These are phyloP conservation scores for Myocastor coypus DNA, from an alignment of 2,113 vertebrate species.

Conservation along the genomic window DNA sequence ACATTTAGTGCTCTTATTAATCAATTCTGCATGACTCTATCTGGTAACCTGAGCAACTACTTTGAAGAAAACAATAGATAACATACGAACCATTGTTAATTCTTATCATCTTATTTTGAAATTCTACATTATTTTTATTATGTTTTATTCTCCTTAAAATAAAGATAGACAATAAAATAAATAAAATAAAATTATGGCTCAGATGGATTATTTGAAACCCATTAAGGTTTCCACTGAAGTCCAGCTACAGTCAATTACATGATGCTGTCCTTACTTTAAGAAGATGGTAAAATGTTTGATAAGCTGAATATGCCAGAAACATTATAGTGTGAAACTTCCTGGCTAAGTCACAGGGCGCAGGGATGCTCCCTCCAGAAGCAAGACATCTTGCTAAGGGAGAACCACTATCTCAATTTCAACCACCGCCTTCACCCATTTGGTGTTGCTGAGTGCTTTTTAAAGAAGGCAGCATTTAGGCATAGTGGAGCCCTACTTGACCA, in stretches of 20 bases:
- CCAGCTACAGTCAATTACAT: not conserved
- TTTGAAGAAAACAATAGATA: too few species aligned
- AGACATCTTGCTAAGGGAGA: not conserved
- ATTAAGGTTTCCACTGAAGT: not conserved
- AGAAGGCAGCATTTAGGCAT: not conserved
- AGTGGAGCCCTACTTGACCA: not conserved
- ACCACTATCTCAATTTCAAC: not conserved
- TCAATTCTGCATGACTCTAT: too few species aligned
- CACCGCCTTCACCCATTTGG: not conserved
- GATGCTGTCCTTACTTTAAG: slow-evolving; percentile 15
- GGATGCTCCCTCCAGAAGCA: not conserved
- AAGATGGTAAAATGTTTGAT: not conserved
- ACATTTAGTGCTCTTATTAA: too few species aligned
- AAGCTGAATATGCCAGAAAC: slow-evolving; percentile 1
- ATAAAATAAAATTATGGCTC: not conserved
- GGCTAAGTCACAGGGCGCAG: not conserved
- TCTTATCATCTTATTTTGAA: too few species aligned
- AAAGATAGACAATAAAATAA: too few species aligned
- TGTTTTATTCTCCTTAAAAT: too few species aligned
- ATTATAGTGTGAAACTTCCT: not conserved
- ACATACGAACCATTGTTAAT: too few species aligned
- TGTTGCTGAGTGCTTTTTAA: not conserved
- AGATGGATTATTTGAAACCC: not conserved
- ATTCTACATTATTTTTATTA: too few species aligned
- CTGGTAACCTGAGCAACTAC: too few species aligned